These are phyloP conservation scores for Rhombomys opimus DNA, from an alignment of 2,113 vertebrate species.

Conservation along the genomic window DNA sequence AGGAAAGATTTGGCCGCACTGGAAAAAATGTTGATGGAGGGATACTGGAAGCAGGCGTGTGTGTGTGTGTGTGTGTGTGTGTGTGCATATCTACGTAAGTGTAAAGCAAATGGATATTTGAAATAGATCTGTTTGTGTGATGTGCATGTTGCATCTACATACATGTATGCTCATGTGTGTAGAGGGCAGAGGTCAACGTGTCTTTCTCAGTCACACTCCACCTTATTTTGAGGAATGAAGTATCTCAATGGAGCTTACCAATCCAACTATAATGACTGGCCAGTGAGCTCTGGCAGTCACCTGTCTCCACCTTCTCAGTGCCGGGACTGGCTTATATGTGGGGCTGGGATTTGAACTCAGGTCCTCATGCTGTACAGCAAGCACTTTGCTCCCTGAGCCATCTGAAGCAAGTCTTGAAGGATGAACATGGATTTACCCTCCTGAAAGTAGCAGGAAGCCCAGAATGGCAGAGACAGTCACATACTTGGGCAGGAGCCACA, in stretches of 20 bases:
- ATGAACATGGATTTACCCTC: not conserved
- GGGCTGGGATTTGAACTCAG: not conserved
- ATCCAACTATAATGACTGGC: not conserved
- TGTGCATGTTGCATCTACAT: not conserved
- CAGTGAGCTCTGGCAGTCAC: not conserved
- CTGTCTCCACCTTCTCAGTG: not conserved
- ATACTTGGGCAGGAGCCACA: not conserved
- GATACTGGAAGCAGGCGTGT: not conserved
- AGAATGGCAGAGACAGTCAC: not conserved
- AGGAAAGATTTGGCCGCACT: rapidly evolving
- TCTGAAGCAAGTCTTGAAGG: not conserved
- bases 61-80: not conserved
- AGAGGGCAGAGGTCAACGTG: not conserved
- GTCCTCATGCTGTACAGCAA: not conserved
- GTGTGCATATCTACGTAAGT: not conserved
- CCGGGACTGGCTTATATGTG: not conserved
- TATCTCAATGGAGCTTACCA: not conserved
- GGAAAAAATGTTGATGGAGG: not conserved
- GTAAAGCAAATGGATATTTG: not conserved
- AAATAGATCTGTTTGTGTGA: not conserved
- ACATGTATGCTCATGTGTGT: not conserved
- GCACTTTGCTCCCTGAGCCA: not conserved
- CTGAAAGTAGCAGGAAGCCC: not conserved
- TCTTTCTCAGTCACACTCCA: not conserved
- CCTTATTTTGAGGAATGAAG: not conserved